Evolutionary conservation across 2,113 vertebrate genomes (phyloP), one percentile per base, ranked within the genome.

Genomic region (Paraplagusia blochii): DNA sequence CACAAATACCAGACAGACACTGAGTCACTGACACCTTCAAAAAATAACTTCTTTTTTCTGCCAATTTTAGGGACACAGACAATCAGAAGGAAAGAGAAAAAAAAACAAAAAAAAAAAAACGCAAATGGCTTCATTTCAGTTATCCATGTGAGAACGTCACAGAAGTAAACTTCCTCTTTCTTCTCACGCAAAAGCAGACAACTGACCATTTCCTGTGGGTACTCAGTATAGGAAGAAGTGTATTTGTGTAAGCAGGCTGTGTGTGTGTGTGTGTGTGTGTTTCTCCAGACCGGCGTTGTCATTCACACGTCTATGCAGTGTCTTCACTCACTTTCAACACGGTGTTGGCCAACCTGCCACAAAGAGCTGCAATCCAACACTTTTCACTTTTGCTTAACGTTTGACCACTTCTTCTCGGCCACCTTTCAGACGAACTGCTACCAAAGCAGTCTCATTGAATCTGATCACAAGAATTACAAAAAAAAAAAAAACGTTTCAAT

Each of bases 101-200:
- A 80, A 46, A 76, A 56, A 79, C 43, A 76, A 48, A 57, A 48
- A 15, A 59, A 65, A 72, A 73, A 77, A 77, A 53, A 68, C 29
- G 50, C 48, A 43, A n/a, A 1, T 5, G 11, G 0, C 53, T 40
- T 74, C 85, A 80, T 86, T 87, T 82, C 66, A 71, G 68, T 63
- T 72, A 64, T 71, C 78, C 75, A 75, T 57, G 66, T 83, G 85
- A 82, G 72, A 72, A 64, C 82, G 63, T 86, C 82, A 79, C 89
- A 85, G 88, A 2, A 42, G 22, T 42, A 14, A 0, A 83, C 59
- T 90, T 90, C 88, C 87, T 43, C 46, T 46, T 90, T 89, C 43
- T 84, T 88, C 79, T 78, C 90, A 90, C 88, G 88, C 84, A 19
- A 81, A 82, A 61, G 64, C 16, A 52, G 50, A 52, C 57, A 18